phyloP scores from a whole-genome alignment of 1,140 invertebrate genomes.

The Drosophila elegans region DNA sequence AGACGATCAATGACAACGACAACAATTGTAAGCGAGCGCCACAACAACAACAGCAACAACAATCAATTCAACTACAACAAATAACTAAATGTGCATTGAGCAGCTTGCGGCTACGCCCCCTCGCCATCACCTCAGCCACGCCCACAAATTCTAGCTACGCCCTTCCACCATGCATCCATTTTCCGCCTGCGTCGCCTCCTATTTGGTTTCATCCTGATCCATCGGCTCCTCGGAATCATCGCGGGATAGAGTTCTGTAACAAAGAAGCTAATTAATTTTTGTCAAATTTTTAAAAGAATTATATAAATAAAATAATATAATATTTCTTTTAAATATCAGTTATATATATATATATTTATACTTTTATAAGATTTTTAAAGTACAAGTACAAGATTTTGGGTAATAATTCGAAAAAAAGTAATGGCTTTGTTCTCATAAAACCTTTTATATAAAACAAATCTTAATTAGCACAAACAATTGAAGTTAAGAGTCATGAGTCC shows the following conservation, averaged over 20 bases:
- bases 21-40: constrained; percentile 48
- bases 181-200: constrained; percentile 26
- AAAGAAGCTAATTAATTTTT: too few species aligned
- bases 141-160: neutral
- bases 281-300: too few species aligned
- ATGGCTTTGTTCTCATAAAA: too few species aligned
- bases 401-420: too few species aligned
- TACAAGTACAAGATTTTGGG: too few species aligned
- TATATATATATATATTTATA: too few species aligned
- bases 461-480: too few species aligned
- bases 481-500: too few species aligned
- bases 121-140: constrained; percentile 4
- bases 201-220: constrained; percentile 89
- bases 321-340: too few species aligned
- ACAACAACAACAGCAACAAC: constrained; percentile 51
- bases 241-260: constrained; percentile 87
- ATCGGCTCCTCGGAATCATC: constrained; percentile 92
- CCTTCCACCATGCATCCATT: neutral
- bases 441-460: too few species aligned
- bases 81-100: constrained; percentile 76
- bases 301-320: too few species aligned
- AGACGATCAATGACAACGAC: constrained; percentile 59
- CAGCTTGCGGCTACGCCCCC: constrained; percentile 30
- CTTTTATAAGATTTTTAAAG: too few species aligned
- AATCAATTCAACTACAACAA: constrained; percentile 53